Base-by-base conservation (phyloP, 1,140 invertebrate genomes). In the Cyclina sinensis region DNA sequence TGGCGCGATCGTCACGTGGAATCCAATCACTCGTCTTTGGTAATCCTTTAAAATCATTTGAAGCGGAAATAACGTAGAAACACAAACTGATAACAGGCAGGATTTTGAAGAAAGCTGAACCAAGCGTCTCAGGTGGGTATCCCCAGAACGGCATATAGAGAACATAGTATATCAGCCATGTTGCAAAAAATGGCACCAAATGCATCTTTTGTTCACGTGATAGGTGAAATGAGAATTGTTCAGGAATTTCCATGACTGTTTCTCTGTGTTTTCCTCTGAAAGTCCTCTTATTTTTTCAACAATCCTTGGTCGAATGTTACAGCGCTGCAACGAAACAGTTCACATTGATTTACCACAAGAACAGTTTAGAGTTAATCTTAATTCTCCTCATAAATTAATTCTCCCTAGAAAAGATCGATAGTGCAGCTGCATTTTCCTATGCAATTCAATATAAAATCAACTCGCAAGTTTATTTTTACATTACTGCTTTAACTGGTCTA, bases 91-190 rank as follows among this genome's bases (percentile, higher is more conserved):
- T 59, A 43, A 91, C 84, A 3, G 91, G 91, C 11, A 89, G 51
- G 30, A 86, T 62, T 81, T 91, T 91, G 80, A 88, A 74, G 46
- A 90, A 39, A 9, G 80, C 89, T 4, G 89, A 81, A 16, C 54
- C 76, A 14, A 89, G 16, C 21, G 83, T 89, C 48, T 90, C 83
- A 0, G 87, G 82, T 18, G 91, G 91, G 30, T 84, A 84, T 32
- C 62, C 82, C 57, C 48, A 79, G 16, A 89, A 32, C n/a, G 89
- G 89, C 39, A 86, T 43, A 59, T 82, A 90, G 24, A 78, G 43
- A 5, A 76, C 7, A 43, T 83, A 84, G 80, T 90, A 91, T n/a
- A 79, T 48, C 27, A 86, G 16, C 70, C 85, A 85, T 14, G 87
- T 86, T 16, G 81, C 59, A 43, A 80, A 82, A 62, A 85, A 91